phyloP scores from a whole-genome alignment of 2,113 vertebrate species.

The Oriolus oriolus region DNA sequence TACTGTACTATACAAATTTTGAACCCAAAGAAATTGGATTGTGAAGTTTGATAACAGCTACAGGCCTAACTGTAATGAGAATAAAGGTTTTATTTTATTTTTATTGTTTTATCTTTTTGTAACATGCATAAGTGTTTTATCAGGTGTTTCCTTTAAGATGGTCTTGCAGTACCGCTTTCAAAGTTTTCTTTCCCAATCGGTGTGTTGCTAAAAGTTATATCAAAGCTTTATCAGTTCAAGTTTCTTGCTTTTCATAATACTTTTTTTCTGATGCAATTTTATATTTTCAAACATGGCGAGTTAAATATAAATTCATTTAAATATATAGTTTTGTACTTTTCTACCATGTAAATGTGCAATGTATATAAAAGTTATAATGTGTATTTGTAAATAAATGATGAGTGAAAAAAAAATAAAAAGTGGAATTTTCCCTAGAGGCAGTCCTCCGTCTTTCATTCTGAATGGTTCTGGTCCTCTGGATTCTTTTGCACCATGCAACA shows the following conservation, averaged over 20 bases:
- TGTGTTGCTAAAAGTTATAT: slow-evolving; percentile 77
- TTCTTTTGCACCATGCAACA: background rate
- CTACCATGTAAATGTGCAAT: slow-evolving; percentile 99
- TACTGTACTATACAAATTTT: slow-evolving; percentile 20
- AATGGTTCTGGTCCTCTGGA: background rate
- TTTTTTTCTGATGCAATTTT: slow-evolving; percentile 87
- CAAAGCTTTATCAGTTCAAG: slow-evolving; percentile 83
- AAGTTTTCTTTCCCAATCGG: slow-evolving; percentile 43
- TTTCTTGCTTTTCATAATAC: slow-evolving; percentile 85
- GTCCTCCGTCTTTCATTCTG: background rate
- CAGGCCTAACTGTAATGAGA: slow-evolving; percentile 20
- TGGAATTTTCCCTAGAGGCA: slow-evolving; percentile 75
- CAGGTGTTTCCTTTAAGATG: slow-evolving; percentile 66
- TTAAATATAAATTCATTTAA: slow-evolving; percentile 99
- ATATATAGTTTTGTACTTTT: slow-evolving; percentile 99
- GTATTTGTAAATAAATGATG: slow-evolving; percentile 99
- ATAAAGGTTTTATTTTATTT: slow-evolving; percentile 18
- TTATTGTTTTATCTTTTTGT: background rate
- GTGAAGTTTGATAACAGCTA: slow-evolving; percentile 40
- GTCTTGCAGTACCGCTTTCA: slow-evolving; percentile 54
- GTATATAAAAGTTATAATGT: slow-evolving; percentile 99
- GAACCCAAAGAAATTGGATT: slow-evolving; percentile 63
- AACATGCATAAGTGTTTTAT: background rate
- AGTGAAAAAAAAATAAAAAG: slow-evolving; percentile 92
- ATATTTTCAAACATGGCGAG: slow-evolving; percentile 93